Percentiles rank a stretch among this genome's conserved stretches.
These are phyloP conservation scores for Lathamus discolor DNA, from an alignment of 2,113 vertebrate species.

Conservation along the genomic window DNA sequence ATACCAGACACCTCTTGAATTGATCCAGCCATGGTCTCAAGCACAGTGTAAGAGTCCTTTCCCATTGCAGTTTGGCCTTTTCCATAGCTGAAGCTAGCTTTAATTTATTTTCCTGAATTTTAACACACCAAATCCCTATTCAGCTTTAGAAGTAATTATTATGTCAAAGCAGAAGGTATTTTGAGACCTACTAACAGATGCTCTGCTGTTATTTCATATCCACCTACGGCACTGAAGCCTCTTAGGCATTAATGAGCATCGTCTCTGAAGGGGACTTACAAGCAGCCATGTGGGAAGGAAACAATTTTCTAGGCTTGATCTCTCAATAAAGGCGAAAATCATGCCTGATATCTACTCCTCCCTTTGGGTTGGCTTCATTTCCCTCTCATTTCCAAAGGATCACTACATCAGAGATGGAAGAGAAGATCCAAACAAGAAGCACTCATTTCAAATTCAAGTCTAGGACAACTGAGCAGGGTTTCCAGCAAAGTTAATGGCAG, in stretches of 20 bases:
- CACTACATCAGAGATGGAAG: not conserved
- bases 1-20: not conserved
- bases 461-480: not conserved
- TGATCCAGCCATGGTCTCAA: no score
- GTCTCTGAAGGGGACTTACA: not conserved
- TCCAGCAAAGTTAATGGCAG: not conserved
- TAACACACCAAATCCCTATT: not conserved
- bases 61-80: not conserved
- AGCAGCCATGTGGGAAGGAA: conserved; percentile 36
- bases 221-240: not conserved
- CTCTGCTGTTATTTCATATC: conserved; percentile 33
- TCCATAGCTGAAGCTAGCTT: not conserved
- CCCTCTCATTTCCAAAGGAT: not conserved
- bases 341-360: not conserved
- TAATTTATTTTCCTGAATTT: conserved; percentile 12
- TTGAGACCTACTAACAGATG: conserved; percentile 37
- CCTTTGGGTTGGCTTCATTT: not conserved
- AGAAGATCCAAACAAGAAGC: not conserved
- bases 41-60: not conserved
- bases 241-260: conserved; percentile 11
- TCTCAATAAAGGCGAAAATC: conserved; percentile 25
- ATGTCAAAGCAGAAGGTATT: conserved; percentile 38
- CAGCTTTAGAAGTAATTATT: conserved; percentile 35
- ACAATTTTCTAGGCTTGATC: conserved; percentile 43
- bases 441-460: not conserved